Base-by-base conservation (phyloP, 2,888 invertebrate species). In the Zygothrica quintamaculata region DNA sequence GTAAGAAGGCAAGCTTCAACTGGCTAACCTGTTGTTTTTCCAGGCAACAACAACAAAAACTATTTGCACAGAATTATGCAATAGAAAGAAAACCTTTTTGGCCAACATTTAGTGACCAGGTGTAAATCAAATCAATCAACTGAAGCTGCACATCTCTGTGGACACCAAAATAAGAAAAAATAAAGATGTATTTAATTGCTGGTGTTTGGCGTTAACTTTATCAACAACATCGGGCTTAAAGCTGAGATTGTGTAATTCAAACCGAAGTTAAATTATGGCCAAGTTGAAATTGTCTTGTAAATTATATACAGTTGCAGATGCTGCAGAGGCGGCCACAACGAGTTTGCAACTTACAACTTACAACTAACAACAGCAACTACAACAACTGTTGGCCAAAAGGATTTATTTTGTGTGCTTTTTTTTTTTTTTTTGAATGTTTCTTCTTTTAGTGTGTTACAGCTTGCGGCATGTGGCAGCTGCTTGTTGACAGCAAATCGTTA, bases 401-500 rank as follows among this genome's bases (percentile, higher is more conserved):
- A 31, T 9, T 44, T 34, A 4, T 3, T 34, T 11, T 7, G n/a
- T 11, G n/a, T n/a, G n/a, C n/a, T n/a, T n/a, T n/a, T n/a, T n/a
- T n/a, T n/a, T n/a, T n/a, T n/a, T n/a, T n/a, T n/a, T n/a, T n/a
- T n/a, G n/a, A n/a, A n/a, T n/a, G n/a, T n/a, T n/a, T n/a, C n/a
- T n/a, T n/a, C n/a, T n/a, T n/a, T n/a, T n/a, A n/a, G n/a, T n/a
- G n/a, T n/a, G n/a, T n/a, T 5, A 77, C 68, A 50, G 56, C 69
- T 67, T 57, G 74, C 66, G 85, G 80, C 82, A 82, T 59, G 80
- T 65, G 82, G 79, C 79, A 76, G 76, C 81, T 77, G 79, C 57
- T 55, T 46, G 53, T 39, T 36, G 57, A 48, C 66, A 55, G 48
- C 65, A 47, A 40, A 37, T 66, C 55, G 67, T 48, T 50, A 39